Base-by-base conservation (phyloP, 1,140 invertebrate species). In the Drosophila malerkotliana region DNA sequence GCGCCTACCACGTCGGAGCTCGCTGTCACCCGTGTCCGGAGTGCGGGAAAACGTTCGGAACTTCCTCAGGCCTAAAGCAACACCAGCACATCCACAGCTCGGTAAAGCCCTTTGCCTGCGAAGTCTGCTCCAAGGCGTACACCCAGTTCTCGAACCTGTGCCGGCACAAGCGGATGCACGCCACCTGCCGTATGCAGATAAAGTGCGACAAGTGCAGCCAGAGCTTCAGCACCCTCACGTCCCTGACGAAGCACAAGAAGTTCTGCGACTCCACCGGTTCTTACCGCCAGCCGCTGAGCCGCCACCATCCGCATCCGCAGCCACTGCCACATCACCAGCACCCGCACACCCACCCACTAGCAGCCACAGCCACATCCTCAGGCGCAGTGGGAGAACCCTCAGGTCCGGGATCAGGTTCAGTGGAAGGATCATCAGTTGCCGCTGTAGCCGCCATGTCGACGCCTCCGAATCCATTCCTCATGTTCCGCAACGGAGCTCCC, bases 81-180 rank as follows among this genome's bases (percentile, higher is more conserved):
- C 99, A 99, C 93, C 98, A 98, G 24, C 99, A 99, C 93, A 99
- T 99, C 71, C 99, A 99, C 93, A 98, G 97, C 80, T 98, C 97
- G 83, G 96, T 99, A 48, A 99, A 99, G 92, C 99, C 99, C 2
- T 99, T 99, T 92, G 96, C 97, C 93, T 99, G 97, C 92, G 97
- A 98, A 92, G 97, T 98, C 52, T 97, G 96, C 92, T 95, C 95
- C 79, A 97, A 97, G 94, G 95, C 98, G 1, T 99, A 99, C 93
- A 99, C 99, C 0, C 99, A 99, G 93, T 99, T 99, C 92, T 99
- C 98, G 10, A 99, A 99, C 92, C 93, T 99, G 77, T 99, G 99
- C 91, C 96, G 99, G 15, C 99, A 99, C 93, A 99, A 99, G 91
- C 97, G 99, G 68, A 99, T 99, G 97, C 99, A 99, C 93, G 96